Base-by-base conservation (phyloP, 2,888 invertebrate species). In the Chrysodeixis includens region DNA sequence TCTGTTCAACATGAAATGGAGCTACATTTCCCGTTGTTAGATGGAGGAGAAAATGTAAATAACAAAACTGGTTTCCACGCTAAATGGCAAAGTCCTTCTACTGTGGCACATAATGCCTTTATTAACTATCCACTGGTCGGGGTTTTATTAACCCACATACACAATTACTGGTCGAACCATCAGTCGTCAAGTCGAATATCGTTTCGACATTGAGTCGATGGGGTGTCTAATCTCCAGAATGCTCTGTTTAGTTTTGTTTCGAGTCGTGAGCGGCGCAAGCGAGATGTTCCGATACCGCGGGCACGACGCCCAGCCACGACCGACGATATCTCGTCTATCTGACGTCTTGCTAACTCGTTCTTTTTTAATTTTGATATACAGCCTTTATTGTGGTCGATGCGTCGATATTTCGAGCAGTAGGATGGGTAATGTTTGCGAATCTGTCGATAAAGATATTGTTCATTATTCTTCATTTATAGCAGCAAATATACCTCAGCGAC, bases 321-420 rank as follows among this genome's bases (percentile, higher is more conserved):
- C 84, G 76, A 72, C 79, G 69, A 79, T 87, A 89, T 88, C 89
- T 80, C 79, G 73, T 76, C 77, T 83, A 88, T 89, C 86, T 81
- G 80, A 84, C 82, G 84, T 79, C 74, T 81, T 69, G 81, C 84
- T 76, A 77, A 81, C 78, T 82, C 62, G 63, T 79, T 84, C 80
- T 83, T 88, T 87, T 85, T 83, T 73, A 76, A 83, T 76, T 83
- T 86, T 86, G 81, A 86, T 83, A 82, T 79, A 85, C 81, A 59
- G 76, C 80, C 83, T 85, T 86, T 84, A 81, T 78, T 75, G 77
- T 80, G 44, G 82, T 79, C 83, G 79, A 74, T 78, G 78, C 76
- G 75, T 81, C 78, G 79, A 76, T 81, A 78, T 76, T 72, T 78
- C 67, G 69, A 74, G 66, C 71, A 59, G 51, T 10, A 65, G 58